Evolutionary conservation across 30 jellyfish, hydroid and myxozoan species (phyloP), one percentile per base, ranked within the genome.

Genomic region (Catostylus mosaicus): DNA sequence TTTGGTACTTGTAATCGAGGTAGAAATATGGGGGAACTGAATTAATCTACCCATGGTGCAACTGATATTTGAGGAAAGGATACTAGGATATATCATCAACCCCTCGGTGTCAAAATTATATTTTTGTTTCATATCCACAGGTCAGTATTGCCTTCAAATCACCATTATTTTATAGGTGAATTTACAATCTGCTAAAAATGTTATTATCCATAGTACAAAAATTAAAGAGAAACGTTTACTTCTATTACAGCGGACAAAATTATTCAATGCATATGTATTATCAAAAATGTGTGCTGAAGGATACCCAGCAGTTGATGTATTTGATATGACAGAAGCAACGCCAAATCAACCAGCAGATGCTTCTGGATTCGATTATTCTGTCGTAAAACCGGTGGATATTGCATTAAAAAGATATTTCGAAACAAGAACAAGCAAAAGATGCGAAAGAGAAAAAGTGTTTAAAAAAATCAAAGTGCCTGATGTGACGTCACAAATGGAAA

Each of bases 231-330:
- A n/a, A n/a, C n/a, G n/a, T 62, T 29, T 67, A 12, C 45, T 84
- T 72, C 45, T 38, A 1, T 75, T 84, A n/a, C 88, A 92, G 98
- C 89, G 98, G 40, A 80, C 90, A 22, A 92, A 80, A 74, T 43
- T 92, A 65, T 92, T 92, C 95, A 92, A 92, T 64, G 98, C 98
- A 20, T 92, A 92, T 70, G 68, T 96, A 36, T 51, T 96, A 35
- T 66, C 97, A 24, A 84, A 83, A 26, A 92, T 92, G 98, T 92
- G 98, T 54, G 69, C 90, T 19, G 96, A 93, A 30, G 98, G 98
- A n/a, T 69, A 88, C 23, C 98, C 98, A 35, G 94, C 90, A 38
- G 64, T 92, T 35, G 98, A 92, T 46, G 85, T 92, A 5, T 92
- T 82, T 63, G 97, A 92, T 32, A 86, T 92, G 98, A 64, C 97